phyloP scores from a whole-genome alignment of 2,113 vertebrate genomes.

The Rhinolophus ferrumequinum region DNA sequence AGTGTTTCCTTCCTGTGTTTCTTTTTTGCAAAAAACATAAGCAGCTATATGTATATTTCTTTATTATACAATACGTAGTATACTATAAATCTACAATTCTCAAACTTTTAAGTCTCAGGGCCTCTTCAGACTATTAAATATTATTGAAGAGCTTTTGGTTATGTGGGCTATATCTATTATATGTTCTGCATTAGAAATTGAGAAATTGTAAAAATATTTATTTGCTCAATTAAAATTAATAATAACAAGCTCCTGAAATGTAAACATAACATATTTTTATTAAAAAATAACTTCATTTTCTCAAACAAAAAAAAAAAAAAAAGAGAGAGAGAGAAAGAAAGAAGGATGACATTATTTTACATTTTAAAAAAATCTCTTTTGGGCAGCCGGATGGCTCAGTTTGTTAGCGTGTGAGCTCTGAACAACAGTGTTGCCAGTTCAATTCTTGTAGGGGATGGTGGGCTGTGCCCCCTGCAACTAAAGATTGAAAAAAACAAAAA shows the following conservation, averaged over 20 bases:
- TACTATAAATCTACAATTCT: neutral
- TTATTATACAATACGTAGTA: neutral
- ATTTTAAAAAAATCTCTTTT: neutral
- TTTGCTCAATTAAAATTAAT: neutral
- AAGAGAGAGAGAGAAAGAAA: neutral
- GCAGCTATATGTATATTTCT: neutral
- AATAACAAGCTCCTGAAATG: neutral
- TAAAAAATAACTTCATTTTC: neutral
- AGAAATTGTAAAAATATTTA: neutral
- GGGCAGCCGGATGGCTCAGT: too few relatives aligned
- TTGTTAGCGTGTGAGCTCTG: too few relatives aligned
- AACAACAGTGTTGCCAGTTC: too few relatives aligned
- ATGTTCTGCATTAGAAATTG: neutral
- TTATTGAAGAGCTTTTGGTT: neutral
- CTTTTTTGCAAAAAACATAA: neutral
- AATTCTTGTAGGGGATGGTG: too few relatives aligned
- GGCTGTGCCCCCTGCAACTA: too few relatives aligned
- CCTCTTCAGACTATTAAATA: neutral
- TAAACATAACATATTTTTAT: neutral
- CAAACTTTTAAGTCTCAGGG: neutral
- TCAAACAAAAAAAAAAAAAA: conserved; percentile 37
- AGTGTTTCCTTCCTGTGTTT: neutral
- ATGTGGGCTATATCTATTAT: neutral
- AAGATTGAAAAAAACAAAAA: neutral
- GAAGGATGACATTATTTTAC: neutral